Evolutionary conservation across 2,113 vertebrate species (phyloP), one percentile per base, ranked within the genome.

Genomic region (Pseudorasbora parva): DNA sequence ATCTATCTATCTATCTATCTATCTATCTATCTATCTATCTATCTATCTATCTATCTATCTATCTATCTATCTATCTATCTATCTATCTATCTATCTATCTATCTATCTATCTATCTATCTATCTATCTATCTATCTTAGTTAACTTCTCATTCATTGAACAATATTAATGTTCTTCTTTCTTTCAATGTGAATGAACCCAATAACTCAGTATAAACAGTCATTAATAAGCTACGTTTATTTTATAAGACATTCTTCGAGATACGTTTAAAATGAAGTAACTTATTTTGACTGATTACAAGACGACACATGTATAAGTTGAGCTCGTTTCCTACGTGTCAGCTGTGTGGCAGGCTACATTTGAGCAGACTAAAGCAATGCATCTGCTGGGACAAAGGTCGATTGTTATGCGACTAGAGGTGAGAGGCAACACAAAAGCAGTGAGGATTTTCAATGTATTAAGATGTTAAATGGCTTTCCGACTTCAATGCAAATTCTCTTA

Each of bases 391-490:
- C 85, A 86, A 85, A 85, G 83, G 75, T 57, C 82, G 49, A 88
- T 88, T 88, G 87, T 88, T 80, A 88, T 88, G 85, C 82, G 69
- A 2, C 27, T 8, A 60, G 86, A 87, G 85, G 75, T 78, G 85
- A 79, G 80, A 82, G 11, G 47, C 33, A 27, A 64, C 82, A 85
- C 85, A 86, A 86, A n/a, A 83, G 85, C 62, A 45, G 37, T 43
- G 64, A 57, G 78, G 82, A 64, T 78, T 84, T 68, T 60, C 72
- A 11, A 54, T 69, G 82, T 45, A 86, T 88, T 88, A 86, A 88
- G 81, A 88, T 84, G 87, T 78, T 88, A 88, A 88, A 85, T 56
- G 88, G 77, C 81, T 85, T 86, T 76, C 59, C 68, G 54, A 84
- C 59, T 84, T 79, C 33, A 68, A 69, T 81, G 79, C 71, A 81